These are phyloP conservation scores for Zaprionus inermis DNA, from an alignment of 1,140 invertebrate species.

Conservation along the genomic window DNA sequence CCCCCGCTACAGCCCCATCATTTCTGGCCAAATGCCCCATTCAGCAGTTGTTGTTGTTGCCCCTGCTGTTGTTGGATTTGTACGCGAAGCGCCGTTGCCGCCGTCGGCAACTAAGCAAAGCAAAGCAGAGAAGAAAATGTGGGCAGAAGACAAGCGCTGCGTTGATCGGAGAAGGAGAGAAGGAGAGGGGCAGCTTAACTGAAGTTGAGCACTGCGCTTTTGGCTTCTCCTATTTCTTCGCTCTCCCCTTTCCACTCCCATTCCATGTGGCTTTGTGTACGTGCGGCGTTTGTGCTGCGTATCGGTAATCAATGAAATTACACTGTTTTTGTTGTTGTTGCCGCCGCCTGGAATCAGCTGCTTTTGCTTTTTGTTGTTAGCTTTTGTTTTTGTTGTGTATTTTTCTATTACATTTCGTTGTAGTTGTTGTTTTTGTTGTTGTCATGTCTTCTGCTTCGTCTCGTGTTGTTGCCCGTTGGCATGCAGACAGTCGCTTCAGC, in stretches of 20 bases:
- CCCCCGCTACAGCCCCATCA: constrained; percentile 13
- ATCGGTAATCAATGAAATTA: constrained; percentile 82
- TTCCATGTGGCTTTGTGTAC: constrained; percentile 67
- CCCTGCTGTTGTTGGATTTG: constrained; percentile 54
- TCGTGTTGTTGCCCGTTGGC: constrained; percentile 47
- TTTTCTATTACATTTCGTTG: constrained; percentile 28
- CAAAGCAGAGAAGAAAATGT: constrained; percentile 30
- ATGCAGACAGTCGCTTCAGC: constrained; percentile 39
- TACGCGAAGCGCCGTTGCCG: constrained; percentile 79
- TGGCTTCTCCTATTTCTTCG: background rate
- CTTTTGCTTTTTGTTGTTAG: constrained; percentile 37
- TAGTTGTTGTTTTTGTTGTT: constrained; percentile 27
- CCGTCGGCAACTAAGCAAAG: constrained; percentile 67
- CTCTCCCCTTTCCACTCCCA: constrained; percentile 14
- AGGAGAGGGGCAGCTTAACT: constrained; percentile 8
- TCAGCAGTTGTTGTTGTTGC: constrained; percentile 50
- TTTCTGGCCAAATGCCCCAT: constrained; percentile 58
- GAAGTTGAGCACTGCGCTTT: constrained; percentile 36
- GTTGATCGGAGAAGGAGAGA: background rate
- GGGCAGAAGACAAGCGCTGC: constrained; percentile 30
- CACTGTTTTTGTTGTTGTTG: constrained; percentile 58
- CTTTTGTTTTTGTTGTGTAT: constrained; percentile 29
- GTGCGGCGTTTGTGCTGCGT: constrained; percentile 68
- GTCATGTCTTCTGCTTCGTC: constrained; percentile 31
- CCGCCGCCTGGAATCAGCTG: constrained; percentile 43